These are phyloP conservation scores for Phaetusa simplex DNA, from an alignment of 2,113 vertebrate species.

Conservation along the genomic window DNA sequence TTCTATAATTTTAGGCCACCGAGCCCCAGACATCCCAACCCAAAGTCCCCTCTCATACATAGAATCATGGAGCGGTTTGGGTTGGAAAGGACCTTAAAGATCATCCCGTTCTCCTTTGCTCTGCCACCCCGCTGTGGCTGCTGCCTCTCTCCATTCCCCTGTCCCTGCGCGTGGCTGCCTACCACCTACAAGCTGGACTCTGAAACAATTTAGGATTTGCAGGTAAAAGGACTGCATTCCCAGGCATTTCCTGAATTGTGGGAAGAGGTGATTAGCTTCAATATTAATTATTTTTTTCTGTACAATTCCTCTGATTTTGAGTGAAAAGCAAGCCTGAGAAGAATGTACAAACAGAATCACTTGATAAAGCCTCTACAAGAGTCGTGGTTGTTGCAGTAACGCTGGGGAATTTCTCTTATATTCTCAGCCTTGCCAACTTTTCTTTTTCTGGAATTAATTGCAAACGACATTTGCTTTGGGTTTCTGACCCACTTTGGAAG, in stretches of 20 bases:
- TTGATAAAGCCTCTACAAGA: not conserved
- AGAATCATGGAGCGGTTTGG: not conserved
- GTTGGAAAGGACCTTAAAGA: not conserved
- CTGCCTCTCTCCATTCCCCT: not conserved
- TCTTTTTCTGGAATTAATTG: not conserved
- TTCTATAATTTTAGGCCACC: fast-evolving
- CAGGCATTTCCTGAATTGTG: not conserved
- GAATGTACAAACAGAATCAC: not conserved
- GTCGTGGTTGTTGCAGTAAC: not conserved
- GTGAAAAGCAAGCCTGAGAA: not conserved
- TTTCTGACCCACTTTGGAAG: not conserved
- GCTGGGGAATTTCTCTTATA: not conserved
- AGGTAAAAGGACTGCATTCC: too few species aligned
- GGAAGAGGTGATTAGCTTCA: not conserved
- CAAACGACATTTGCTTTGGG: not conserved
- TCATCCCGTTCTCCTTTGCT: not conserved
- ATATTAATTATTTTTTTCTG: too few species aligned
- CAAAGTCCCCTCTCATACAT: not conserved
- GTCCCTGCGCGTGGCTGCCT: fast-evolving
- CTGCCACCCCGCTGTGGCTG: not conserved
- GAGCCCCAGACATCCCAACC: not conserved
- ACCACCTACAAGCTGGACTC: too few species aligned
- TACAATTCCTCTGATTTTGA: not conserved
- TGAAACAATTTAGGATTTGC: fast-evolving
- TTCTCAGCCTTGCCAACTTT: not conserved